phyloP scores from a whole-genome alignment of 2,888 invertebrate species.

The Hirtodrosophila duncani region DNA sequence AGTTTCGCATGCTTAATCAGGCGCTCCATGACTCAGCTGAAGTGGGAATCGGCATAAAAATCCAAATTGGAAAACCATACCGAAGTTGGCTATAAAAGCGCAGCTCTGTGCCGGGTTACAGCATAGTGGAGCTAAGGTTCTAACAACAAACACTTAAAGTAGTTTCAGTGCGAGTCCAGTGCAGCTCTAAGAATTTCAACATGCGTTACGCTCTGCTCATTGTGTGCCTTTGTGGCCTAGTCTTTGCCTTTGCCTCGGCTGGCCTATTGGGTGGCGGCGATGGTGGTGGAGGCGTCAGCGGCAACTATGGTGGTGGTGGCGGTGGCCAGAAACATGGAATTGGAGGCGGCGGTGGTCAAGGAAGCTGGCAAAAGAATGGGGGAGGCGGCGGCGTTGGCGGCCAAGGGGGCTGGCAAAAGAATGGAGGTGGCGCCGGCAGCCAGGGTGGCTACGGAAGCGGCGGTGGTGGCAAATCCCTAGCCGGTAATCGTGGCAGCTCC shows the following conservation, averaged over 20 bases:
- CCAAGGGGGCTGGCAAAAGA: slow-evolving; percentile 32
- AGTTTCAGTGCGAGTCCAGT: slow-evolving; percentile 8
- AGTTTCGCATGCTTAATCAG: slow-evolving; percentile 31
- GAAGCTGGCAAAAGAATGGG: slow-evolving; percentile 18
- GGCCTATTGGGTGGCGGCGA: slow-evolving; percentile 53
- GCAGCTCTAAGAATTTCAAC: slow-evolving; percentile 19
- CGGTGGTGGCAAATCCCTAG: slow-evolving; percentile 32
- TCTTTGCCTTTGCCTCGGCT: slow-evolving; percentile 54
- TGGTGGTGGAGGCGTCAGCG: slow-evolving; percentile 32
- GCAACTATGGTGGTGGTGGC: slow-evolving; percentile 15
- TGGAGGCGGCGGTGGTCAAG: slow-evolving; percentile 21
- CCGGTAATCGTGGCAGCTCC: slow-evolving; percentile 35
- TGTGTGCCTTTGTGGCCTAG: slow-evolving; percentile 44
- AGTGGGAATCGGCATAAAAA: slow-evolving; percentile 4
- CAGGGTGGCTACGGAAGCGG: slow-evolving; percentile 23
- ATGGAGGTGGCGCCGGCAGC: slow-evolving; percentile 22
- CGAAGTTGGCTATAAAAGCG: slow-evolving; percentile 54
- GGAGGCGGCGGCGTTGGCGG: slow-evolving; percentile 26
- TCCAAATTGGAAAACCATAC: not conserved
- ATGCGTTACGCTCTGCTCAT: slow-evolving; percentile 59
- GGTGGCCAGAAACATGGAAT: slow-evolving; percentile 23
- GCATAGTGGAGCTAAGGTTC: slow-evolving; percentile 60
- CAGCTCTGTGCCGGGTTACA: slow-evolving; percentile 20
- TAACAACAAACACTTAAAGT: slow-evolving; percentile 28
- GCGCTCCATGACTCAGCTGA: slow-evolving; percentile 51